A percentile compares a stretch with the other conserved stretches of the same genome.
phyloP scores from a whole-genome alignment of 2,797 vertebrate genomes.

The Centroberyx gerrardi region DNA sequence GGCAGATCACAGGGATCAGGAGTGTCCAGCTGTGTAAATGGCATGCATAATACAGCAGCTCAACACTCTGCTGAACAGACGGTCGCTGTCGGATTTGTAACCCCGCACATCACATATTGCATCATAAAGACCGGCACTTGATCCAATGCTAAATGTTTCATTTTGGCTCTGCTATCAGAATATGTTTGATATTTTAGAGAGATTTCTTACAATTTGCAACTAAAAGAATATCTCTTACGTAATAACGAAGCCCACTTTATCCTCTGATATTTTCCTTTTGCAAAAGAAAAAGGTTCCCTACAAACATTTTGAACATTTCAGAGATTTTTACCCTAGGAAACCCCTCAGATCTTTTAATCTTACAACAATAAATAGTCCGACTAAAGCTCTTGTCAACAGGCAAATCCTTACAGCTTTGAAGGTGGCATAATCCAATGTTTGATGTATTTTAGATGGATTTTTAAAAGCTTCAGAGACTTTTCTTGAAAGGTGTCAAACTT shows the following conservation, averaged over 20 bases:
- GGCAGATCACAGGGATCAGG: slow-evolving; percentile 10
- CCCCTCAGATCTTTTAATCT: background rate
- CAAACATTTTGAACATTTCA: background rate
- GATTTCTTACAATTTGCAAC: background rate
- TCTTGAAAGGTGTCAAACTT: too few relatives aligned
- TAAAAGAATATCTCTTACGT: too few relatives aligned
- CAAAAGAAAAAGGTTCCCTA: background rate
- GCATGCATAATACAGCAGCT: slow-evolving; percentile 31
- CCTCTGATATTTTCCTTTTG: slow-evolving; percentile 12
- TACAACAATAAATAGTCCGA: background rate
- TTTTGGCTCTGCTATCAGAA: slow-evolving; percentile 9
- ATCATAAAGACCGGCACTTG: slow-evolving; percentile 42
- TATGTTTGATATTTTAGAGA: slow-evolving; percentile 31
- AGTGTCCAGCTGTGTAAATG: slow-evolving; percentile 58
- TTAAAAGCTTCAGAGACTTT: too few relatives aligned
- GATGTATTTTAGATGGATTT: background rate
- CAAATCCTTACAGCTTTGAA: background rate
- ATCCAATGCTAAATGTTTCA: slow-evolving; percentile 38
- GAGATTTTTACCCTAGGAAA: background rate
- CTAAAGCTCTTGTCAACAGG: background rate
- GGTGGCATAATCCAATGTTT: background rate
- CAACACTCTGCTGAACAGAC: slow-evolving; percentile 36
- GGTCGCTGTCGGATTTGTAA: slow-evolving; percentile 42
- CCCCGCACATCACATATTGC: slow-evolving; percentile 16
- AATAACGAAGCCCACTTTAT: background rate